Evolutionary conservation across 2,113 vertebrate genomes (phyloP), one percentile per base, ranked within the genome.

Genomic region (Pachypanchax playfairii): DNA sequence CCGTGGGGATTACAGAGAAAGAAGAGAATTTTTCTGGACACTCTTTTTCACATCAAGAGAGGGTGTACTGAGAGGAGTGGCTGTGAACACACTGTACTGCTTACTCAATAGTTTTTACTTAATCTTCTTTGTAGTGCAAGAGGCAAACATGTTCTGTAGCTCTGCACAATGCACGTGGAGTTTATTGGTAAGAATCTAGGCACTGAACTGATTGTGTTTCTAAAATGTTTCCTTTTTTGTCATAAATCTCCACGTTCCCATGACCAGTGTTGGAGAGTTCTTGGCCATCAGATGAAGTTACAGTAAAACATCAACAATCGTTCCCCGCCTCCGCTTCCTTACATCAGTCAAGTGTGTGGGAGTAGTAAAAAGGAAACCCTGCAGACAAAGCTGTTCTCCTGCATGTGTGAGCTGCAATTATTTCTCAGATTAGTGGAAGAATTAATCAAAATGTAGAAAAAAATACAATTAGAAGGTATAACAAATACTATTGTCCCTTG

Each of bases 1-100:
- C 53, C 38, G 31, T 24, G 14, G 48, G 73, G 64, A 66, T 61
- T 67, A 47, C 58, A 82, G 76, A 70, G 36, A 31, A 24, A 58
- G 52, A 64, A 21, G 31, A 72, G 35, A 36, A 26, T 54, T 61
- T 62, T 36, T 51, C 11, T 3, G 59, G 71, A 56, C 38, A 58
- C 13, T 38, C 42, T 43, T 71, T 63, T 64, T 46, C 66, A 54
- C 56, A 61, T 49, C 42, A 22, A 28, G n/a, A 59, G 48, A 36
- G 14, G 18, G 42, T 54, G 42, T 43, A 38, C 28, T 44, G 47
- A 43, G 50, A 52, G 12, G 4, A 56, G 53, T 36, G 48, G 38
- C 36, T 29, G 33, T 35, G 49, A 51, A 13, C 50, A 18, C 20
- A 44, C 9, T 22, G 4, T 39, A 38, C 42, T 44, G 35, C 8